Conservation (phyloP, 1,140 invertebrate species). For the Carcinoscorpius rotundicauda region DNA sequence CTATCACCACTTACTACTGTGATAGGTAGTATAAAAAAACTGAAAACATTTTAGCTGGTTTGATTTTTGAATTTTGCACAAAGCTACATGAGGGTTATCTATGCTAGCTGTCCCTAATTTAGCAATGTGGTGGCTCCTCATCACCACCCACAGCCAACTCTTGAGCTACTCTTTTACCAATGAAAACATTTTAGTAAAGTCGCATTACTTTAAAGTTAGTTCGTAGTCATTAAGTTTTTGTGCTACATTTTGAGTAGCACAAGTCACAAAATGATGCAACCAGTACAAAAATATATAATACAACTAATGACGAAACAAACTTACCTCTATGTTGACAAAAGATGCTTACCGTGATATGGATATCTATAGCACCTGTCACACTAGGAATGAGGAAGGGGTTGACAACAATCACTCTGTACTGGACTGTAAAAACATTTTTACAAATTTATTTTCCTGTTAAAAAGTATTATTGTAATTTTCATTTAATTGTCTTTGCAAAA, state of each 20-base stretch:
- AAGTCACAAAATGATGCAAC: constrained; percentile 6
- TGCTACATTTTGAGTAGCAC: not conserved
- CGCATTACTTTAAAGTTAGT: not conserved
- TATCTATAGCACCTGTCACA: constrained; percentile 43
- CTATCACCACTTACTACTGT: too few relatives aligned
- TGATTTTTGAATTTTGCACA: too few relatives aligned
- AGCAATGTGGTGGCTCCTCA: too few relatives aligned
- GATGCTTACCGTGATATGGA: constrained; percentile 47
- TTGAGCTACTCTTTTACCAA: too few relatives aligned
- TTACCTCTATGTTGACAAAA: constrained; percentile 22
- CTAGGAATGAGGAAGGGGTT: constrained; percentile 58
- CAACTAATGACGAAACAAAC: constrained; percentile 13
- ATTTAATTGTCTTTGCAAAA: too few relatives aligned
- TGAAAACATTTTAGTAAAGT: too few relatives aligned
- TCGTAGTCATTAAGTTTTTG: not conserved
- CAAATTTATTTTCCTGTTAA: not conserved
- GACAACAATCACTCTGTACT: constrained; percentile 70
- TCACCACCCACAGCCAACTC: too few relatives aligned
- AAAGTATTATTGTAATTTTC: not conserved
- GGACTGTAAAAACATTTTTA: constrained; percentile 37
- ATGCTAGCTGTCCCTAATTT: too few relatives aligned
- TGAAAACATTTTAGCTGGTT: too few relatives aligned
- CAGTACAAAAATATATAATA: constrained; percentile 11
- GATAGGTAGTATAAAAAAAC: too few relatives aligned
- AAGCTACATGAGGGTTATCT: too few relatives aligned